These are phyloP conservation scores for Trichopria drosophilae DNA, from an alignment of 2,888 invertebrate species.

Conservation along the genomic window DNA sequence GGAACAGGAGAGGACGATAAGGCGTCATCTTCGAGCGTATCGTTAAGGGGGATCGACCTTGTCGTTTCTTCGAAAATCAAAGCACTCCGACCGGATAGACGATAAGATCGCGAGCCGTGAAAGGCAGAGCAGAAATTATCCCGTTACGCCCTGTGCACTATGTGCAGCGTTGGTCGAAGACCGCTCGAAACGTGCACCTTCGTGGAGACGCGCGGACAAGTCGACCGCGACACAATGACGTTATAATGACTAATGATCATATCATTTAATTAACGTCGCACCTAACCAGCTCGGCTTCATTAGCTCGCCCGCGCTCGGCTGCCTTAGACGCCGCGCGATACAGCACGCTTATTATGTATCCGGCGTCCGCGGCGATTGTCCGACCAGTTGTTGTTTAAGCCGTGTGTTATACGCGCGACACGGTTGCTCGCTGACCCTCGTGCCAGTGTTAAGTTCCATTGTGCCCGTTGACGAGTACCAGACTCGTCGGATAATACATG, in stretches of 20 bases:
- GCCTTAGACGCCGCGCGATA: slow-evolving; percentile 44
- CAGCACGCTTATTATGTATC: slow-evolving; percentile 54
- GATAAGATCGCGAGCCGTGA: too few species aligned
- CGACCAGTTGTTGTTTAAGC: slow-evolving; percentile 43
- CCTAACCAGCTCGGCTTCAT: slow-evolving; percentile 54
- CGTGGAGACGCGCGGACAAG: slow-evolving; percentile 39
- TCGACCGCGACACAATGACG: slow-evolving; percentile 52
- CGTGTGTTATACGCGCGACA: slow-evolving; percentile 49
- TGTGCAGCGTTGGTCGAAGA: too few species aligned
- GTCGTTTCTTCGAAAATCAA: too few species aligned
- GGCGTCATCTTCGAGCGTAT: too few species aligned
- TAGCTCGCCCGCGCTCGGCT: slow-evolving; percentile 44
- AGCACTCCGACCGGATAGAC: too few species aligned
- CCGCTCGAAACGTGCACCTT: too few species aligned
- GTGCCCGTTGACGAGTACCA: slow-evolving; percentile 43
- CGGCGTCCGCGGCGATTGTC: slow-evolving; percentile 45
- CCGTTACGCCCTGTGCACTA: background rate
- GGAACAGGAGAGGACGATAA: too few species aligned
- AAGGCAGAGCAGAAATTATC: too few species aligned
- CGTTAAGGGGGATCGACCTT: too few species aligned
- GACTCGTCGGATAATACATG: slow-evolving; percentile 41
- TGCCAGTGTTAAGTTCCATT: slow-evolving; percentile 47
- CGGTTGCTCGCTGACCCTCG: slow-evolving; percentile 49
- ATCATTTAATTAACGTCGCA: slow-evolving; percentile 59
- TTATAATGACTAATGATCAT: slow-evolving; percentile 58